phyloP scores from a whole-genome alignment of 1,140 invertebrate genomes.

The Lordiphosa stackelbergi region DNA sequence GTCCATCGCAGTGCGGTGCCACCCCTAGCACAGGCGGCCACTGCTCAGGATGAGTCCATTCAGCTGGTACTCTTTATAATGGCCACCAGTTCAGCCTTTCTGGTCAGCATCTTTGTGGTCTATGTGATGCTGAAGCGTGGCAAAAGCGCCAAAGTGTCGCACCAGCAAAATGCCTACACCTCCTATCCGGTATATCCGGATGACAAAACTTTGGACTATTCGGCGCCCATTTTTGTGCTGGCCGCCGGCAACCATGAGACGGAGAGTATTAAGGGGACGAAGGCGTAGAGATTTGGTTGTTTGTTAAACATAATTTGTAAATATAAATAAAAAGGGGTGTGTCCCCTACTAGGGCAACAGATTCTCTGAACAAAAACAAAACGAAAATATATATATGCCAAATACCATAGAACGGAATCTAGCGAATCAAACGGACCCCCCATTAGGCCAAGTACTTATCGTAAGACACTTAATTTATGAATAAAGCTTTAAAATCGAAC shows the following conservation, averaged over 20 bases:
- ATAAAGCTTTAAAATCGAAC: conserved; percentile 67
- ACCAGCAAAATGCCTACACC: conserved; percentile 31
- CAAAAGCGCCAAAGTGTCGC: conserved; percentile 36
- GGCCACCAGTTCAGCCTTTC: conserved; percentile 73
- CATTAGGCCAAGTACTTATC: conserved; percentile 39
- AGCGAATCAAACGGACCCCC: conserved; percentile 12
- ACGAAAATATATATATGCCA: conserved; percentile 20
- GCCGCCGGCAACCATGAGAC: conserved; percentile 38
- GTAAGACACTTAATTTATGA: conserved; percentile 72
- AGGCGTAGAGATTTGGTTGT: conserved; percentile 45
- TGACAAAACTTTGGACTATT: conserved; percentile 64
- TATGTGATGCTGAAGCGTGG: conserved; percentile 74
- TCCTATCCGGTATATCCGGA: conserved; percentile 34
- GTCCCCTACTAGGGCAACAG: conserved; percentile 4
- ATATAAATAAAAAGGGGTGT: conserved; percentile 30
- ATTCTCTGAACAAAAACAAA: conserved; percentile 1
- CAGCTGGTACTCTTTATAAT: conserved; percentile 73
- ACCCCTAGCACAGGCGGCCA: conserved; percentile 51
- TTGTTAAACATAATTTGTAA: conserved; percentile 56
- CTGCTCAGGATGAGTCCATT: conserved; percentile 60
- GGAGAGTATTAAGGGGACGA: conserved; percentile 43
- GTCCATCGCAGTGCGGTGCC: conserved; percentile 50
- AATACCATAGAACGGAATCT: conserved; percentile 17
- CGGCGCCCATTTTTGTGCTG: conserved; percentile 73
- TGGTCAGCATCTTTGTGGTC: conserved; percentile 74